Evolutionary conservation across 2,113 vertebrate genomes (phyloP).

Genomic region (Glaucomys volans): DNA sequence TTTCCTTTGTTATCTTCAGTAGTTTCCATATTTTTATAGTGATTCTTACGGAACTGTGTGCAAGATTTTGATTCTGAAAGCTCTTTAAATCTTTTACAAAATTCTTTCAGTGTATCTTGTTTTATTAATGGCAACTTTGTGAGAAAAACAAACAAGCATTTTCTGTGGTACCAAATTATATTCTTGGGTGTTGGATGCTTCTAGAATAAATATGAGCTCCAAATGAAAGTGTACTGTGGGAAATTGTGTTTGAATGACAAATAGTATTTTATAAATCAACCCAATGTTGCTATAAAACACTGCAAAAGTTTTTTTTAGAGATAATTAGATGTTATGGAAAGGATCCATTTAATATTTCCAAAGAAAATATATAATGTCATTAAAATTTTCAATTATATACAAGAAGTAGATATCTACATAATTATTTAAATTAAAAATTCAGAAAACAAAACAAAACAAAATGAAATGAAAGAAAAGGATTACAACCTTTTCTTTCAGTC

Average conservation of each 20-base stretch:
- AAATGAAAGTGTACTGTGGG: background rate
- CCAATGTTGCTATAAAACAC: background rate
- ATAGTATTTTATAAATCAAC: background rate
- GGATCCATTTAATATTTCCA: constrained; percentile 63
- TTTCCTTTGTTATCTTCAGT: background rate
- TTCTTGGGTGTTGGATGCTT: background rate
- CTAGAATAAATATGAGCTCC: constrained; percentile 36
- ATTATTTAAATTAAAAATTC: constrained; percentile 64
- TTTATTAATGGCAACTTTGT: constrained; percentile 2
- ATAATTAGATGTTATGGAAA: constrained; percentile 33
- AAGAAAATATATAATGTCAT: constrained; percentile 64
- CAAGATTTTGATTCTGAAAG: constrained; percentile 17
- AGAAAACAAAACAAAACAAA: background rate
- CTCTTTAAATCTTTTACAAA: background rate
- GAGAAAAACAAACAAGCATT: background rate
- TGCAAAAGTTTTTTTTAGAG: background rate
- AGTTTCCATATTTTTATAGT: constrained; percentile 12
- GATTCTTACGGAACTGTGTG: background rate
- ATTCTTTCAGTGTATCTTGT: background rate
- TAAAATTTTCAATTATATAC: constrained; percentile 73
- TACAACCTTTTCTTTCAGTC: background rate
- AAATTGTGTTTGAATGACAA: background rate
- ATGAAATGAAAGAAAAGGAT: constrained; percentile 70
- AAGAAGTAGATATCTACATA: constrained; percentile 44
- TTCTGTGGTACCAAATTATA: background rate